Evolutionary conservation across 2,113 vertebrate genomes (phyloP), one percentile per base, ranked within the genome.

Genomic region (Sinocyclocheilus anophthalmus): DNA sequence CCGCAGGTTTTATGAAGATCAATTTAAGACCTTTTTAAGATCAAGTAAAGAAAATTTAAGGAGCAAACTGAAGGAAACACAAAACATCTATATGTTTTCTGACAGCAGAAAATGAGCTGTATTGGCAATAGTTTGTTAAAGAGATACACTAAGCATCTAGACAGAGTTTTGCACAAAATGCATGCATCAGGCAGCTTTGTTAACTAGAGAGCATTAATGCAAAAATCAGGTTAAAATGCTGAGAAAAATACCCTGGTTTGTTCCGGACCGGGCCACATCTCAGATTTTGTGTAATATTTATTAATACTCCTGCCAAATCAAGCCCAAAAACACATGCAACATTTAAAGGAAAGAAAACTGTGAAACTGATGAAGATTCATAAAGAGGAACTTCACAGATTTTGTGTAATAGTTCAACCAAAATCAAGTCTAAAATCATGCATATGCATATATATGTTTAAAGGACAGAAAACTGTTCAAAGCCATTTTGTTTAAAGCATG

Each of bases 111-210:
- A 37, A 37, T 37, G 37, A 37, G 37, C 37, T 37, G 37, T 37
- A 37, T 37, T 37, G 37, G 37, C 37, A 37, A 37, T 37, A 37
- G 37, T 37, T 37, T 37, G 37, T 37, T 37, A 88, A 88, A 88
- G 84, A 86, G 81, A 88, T 77, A 81, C 84, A 82, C 30, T 33
- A 12, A 50, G 55, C 85, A 83, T 24, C 83, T 65, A 75, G 81
- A 86, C 53, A 57, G 69, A 84, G 57, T 39, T 83, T 84, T 45
- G 67, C 63, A 83, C 53, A 67, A 83, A 84, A 76, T 18, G 84
- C 86, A 88, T 26, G 61, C 79, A 63, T 63, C 9, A 59, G 20
- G 18, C 2, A 18, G 67, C 26, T 33, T 30, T 33, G 65, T 63
- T 63, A 61, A 12, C 45, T 12, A 48, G 45, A 48, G 45, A 48